Evolutionary conservation across 2,797 vertebrate genomes (phyloP).

Genomic region (Pristis pectinata): DNA sequence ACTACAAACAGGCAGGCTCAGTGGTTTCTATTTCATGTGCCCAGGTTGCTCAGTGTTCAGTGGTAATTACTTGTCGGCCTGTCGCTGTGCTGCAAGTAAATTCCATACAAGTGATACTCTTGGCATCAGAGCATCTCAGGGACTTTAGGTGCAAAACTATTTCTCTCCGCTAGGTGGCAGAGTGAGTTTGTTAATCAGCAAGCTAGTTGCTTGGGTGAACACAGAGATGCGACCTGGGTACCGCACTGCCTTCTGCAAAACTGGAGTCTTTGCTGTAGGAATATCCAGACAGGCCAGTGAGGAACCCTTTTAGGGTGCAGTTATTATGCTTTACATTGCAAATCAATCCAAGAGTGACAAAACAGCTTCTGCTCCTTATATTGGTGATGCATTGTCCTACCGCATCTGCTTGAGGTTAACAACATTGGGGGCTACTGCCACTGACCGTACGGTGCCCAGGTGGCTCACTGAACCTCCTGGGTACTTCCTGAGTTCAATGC

Average conservation of each 20-base stretch:
- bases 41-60: background rate
- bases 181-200: background rate
- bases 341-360: too few species aligned
- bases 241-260: too few species aligned
- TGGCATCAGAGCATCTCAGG: background rate
- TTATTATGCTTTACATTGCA: too few species aligned
- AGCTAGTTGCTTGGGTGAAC: background rate
- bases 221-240: background rate
- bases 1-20: too few species aligned
- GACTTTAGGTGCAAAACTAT: background rate
- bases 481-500: background rate
- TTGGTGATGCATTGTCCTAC: too few species aligned
- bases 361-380: too few species aligned
- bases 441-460: too few species aligned
- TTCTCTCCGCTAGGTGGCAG: slow-evolving; percentile 6
- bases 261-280: too few species aligned
- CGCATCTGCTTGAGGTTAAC: too few species aligned
- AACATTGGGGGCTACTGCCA: too few species aligned
- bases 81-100: background rate
- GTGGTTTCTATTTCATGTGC: background rate
- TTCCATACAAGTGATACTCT: background rate
- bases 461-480: background rate
- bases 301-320: too few species aligned
- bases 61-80: background rate
- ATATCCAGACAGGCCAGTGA: too few species aligned